phyloP scores from a whole-genome alignment of 2,797 vertebrate species.

The Nothura maculosa region DNA sequence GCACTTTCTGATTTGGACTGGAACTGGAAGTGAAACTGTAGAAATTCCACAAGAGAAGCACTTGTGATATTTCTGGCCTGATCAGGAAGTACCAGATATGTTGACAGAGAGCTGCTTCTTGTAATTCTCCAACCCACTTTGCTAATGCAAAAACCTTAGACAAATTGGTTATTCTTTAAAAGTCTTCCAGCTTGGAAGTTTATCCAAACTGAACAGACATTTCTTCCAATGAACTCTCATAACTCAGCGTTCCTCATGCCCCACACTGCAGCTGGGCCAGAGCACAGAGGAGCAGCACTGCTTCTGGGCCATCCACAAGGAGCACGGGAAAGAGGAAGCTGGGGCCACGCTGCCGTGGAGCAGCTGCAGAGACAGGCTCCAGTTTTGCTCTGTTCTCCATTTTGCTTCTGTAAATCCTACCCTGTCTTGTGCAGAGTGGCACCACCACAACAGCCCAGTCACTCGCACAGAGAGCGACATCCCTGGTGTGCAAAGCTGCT shows the following conservation, averaged over 20 bases:
- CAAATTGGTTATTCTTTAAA: background rate
- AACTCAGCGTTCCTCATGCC: rapidly evolving
- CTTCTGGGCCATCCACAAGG: background rate
- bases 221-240: background rate
- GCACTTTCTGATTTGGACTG: background rate
- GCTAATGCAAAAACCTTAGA: background rate
- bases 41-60: constrained; percentile 51
- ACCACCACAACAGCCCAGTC: background rate
- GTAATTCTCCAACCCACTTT: background rate
- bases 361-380: rapidly evolving
- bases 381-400: background rate
- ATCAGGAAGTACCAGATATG: constrained; percentile 38
- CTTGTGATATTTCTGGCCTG: background rate
- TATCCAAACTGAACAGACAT: rapidly evolving
- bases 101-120: background rate
- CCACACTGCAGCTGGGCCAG: rapidly evolving
- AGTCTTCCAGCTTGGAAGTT: background rate
- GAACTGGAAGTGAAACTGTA: constrained; percentile 72
- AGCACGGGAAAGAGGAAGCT: background rate
- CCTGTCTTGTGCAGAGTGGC: background rate
- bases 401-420: background rate
- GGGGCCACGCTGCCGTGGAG: background rate
- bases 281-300: background rate
- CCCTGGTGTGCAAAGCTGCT: background rate
- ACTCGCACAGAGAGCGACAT: background rate